phyloP scores from a whole-genome alignment of 2,113 vertebrate genomes.

The Solea solea region DNA sequence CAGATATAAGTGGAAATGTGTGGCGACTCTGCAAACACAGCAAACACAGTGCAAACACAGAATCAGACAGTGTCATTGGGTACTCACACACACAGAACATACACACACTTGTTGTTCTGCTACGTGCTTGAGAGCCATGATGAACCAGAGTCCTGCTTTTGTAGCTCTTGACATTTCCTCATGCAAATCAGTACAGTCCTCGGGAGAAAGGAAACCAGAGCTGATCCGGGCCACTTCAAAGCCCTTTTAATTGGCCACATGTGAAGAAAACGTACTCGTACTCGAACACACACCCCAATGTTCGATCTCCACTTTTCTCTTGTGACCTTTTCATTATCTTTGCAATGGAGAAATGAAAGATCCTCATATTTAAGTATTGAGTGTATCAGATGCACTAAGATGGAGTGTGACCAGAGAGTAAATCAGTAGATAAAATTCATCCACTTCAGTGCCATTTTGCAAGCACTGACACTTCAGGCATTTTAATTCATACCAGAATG shows the following conservation, averaged over 20 bases:
- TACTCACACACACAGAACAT: background rate
- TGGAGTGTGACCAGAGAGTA: slow-evolving; percentile 1
- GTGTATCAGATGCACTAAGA: background rate
- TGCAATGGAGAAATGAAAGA: background rate
- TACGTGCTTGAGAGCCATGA: background rate
- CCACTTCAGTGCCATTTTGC: background rate
- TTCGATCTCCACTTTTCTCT: slow-evolving; percentile 2
- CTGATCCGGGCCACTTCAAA: slow-evolving; percentile 32
- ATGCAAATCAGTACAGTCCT: slow-evolving; percentile 37
- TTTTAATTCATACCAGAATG: background rate
- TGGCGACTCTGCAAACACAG: no score
- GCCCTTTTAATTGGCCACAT: slow-evolving; percentile 25
- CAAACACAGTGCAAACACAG: no score
- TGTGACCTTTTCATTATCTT: slow-evolving; percentile 23
- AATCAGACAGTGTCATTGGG: no score
- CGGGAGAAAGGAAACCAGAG: slow-evolving; percentile 21
- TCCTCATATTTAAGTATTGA: slow-evolving; percentile 3
- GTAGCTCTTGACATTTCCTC: slow-evolving; percentile 57
- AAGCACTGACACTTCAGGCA: background rate
- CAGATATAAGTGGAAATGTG: no score
- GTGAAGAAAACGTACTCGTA: background rate
- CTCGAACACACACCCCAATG: slow-evolving; percentile 5
- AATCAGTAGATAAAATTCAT: slow-evolving; percentile 1
- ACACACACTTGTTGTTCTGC: background rate
- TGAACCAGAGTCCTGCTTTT: slow-evolving; percentile 2